Base-by-base conservation (phyloP, 2,888 invertebrate genomes). In the Cabera pusaria region DNA sequence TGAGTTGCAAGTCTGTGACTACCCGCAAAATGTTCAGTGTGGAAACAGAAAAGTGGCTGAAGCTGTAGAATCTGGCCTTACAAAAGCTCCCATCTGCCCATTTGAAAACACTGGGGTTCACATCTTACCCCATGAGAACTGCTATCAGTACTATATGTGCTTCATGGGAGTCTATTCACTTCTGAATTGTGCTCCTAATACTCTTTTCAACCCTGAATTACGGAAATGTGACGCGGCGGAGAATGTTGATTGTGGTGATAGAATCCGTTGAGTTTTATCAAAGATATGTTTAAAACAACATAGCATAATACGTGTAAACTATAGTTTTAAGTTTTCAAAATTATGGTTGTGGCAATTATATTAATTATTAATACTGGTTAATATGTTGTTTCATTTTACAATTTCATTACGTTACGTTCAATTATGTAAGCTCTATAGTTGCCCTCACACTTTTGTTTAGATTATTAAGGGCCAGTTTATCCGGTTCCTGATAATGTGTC, bases 1-100 rank as follows among this genome's bases (percentile, higher is more conserved):
- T n/a, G 11, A 25, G 1, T 7, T 11, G 3, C 11, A 24, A 10
- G 5, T 16, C 6, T 39, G 39, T n/a, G 44, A 44, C 8, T 44
- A 31, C 34, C 16, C 26, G 11, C 11, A 8, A 2, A 35, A 43
- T 20, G 52, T 52, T 1, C 24, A 26, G 1, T 49, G 52, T 19
- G 47, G 27, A 1, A 28, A 33, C n/a, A 46, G 52, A 10, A 6
- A 8, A 6, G 6, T 29, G 12, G 23, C 39, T n/a, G 6, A 21
- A 6, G 4, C 20, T 9, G 17, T 22, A 9, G 18, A 12, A 5
- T 5, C n/a, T 11, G 11, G 5, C 3, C n/a, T n/a, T n/a, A 6
- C 25, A 11, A 5, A 8, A 1, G 5, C 7, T 16, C n/a, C n/a
- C 7, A 16, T 16, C 16, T 25, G 25, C 16, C 14, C 19, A 1